Evolutionary conservation across 2,888 invertebrate genomes (phyloP), one percentile per base, ranked within the genome.

Genomic region (Mesochorus sp.): DNA sequence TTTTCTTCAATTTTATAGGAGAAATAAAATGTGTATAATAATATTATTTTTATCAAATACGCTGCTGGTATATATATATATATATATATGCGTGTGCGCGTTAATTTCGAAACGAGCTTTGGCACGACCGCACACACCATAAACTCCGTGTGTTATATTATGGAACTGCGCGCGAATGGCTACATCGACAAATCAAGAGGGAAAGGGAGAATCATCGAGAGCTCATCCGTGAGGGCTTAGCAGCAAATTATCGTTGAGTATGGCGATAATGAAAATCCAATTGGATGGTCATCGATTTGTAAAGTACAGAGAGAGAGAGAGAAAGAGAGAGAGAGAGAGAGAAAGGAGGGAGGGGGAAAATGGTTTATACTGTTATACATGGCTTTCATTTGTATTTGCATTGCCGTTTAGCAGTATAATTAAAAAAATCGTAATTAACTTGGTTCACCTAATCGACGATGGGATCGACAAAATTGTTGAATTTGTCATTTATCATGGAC

Each of bases 191-290:
- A 47, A 47, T 47, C 47, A 47, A 47, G 47, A 55, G 37, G 28
- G 44, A 19, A 39, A 24, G 49, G 44, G 31, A 59, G 26, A 62
- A 62, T 62, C 21, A 31, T 68, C 39, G 64, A 26, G 28, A 12
- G 28, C 12, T 55, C 24, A 24, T 24, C 55, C 79, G 73, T 76
- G 76, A 79, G 80, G 85, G 83, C 85, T 86, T 85, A 85, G 85
- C 86, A 85, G 85, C 85, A 87, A 88, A 88, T 88, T 88, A 88
- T 87, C 83, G 84, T 77, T 82, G 83, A 81, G 84, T 83, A 85
- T 80, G 82, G 76, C 85, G 85, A 87, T 88, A 88, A 88, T 88
- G 87, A 86, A 88, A 88, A 88, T 88, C 85, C 87, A 84, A 88
- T 87, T 86, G 84, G 81, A 85, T 55, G 17, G 80, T 84, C 84